These are phyloP conservation scores for Nothoprocta perdicaria DNA, from an alignment of 2,113 vertebrate genomes.

Conservation along the genomic window DNA sequence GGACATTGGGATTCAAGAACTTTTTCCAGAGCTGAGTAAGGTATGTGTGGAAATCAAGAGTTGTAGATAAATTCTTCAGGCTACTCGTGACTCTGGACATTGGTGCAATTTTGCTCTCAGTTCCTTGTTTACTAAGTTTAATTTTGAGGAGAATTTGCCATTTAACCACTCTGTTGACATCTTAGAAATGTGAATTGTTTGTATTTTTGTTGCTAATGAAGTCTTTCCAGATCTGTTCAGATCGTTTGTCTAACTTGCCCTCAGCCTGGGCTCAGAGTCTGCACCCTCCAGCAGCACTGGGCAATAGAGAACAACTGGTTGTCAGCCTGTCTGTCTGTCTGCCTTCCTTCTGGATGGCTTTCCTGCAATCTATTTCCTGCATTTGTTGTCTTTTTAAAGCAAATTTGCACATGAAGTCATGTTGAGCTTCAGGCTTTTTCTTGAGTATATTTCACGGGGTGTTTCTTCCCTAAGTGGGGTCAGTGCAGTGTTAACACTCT, in stretches of 20 bases:
- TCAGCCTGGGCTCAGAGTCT: background rate
- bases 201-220: background rate
- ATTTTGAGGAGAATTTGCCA: background rate
- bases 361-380: background rate
- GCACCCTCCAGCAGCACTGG: background rate
- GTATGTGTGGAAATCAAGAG: constrained; percentile 61
- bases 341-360: background rate
- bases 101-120: background rate
- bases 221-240: background rate
- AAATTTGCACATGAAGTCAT: background rate
- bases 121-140: background rate
- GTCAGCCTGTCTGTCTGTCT: fast-evolving
- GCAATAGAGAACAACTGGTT: background rate
- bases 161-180: background rate
- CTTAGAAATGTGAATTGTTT: background rate
- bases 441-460: background rate
- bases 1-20: constrained; percentile 91
- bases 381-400: background rate
- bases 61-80: background rate
- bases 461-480: background rate
- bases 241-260: background rate
- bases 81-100: background rate
- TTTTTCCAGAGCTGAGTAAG: constrained; percentile 92
- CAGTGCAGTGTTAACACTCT: background rate
- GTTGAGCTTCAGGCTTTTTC: background rate